Base-by-base conservation (phyloP, 2,888 invertebrate species). In the Mythimna impura region DNA sequence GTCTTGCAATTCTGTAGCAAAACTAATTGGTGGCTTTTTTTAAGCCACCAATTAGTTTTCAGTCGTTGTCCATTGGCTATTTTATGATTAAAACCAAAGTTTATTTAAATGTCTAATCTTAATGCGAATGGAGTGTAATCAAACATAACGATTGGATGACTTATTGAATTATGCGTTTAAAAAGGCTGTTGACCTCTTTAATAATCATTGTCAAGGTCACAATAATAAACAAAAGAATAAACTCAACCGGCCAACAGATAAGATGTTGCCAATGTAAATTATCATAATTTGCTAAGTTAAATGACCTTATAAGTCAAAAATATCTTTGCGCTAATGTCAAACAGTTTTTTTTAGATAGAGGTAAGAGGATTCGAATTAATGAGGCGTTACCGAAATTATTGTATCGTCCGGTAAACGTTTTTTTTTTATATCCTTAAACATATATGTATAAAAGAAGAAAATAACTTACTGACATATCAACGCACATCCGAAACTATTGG, bases 201-300 rank as follows among this genome's bases (percentile, higher is more conserved):
- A 0, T 43, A 4, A 55, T 57, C 65, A 66, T 47, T 80, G 80
- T 52, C 80, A 77, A 76, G 80, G 76, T 80, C 65, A 20, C 22
- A 20, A 62, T 3, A 40, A 65, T 57, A 77, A 80, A 73, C 80
- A 74, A 57, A 60, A 71, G 61, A 80, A 73, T 73, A 73, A 25
- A 73, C 54, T 14, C 47, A 17, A 17, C 17, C 4, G 6, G 17
- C 47, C 47, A 40, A 47, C 43, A 47, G 47, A 47, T 47, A 77
- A 62, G n/a, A 57, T 47, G 61, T 66, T 73, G 52, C 50, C 25
- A 62, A 4, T 62, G 25, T 9, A 47, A 77, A 77, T 77, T 76
- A 71, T 82, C 71, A 71, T 77, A 67, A 66, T 68, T 55, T 20
- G 43, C 61, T 0, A 62, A 77, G 63, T 40, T 82, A 68, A 73